Evolutionary conservation across 2,113 vertebrate genomes (phyloP).

Genomic region (Cyanoramphus novaezelandiae): DNA sequence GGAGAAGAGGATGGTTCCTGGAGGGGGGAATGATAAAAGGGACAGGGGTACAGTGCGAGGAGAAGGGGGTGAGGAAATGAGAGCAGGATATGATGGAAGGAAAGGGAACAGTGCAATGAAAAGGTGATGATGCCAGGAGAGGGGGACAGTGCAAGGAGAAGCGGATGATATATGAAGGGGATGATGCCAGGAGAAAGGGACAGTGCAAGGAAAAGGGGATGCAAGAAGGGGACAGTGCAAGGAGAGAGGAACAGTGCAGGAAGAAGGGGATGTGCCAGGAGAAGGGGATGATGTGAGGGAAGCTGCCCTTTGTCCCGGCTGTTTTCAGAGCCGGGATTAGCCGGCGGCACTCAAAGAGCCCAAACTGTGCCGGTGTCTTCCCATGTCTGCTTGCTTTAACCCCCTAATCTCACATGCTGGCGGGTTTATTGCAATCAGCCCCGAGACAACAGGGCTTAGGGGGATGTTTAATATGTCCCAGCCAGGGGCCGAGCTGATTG

Average conservation of each 20-base stretch:
- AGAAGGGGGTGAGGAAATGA: neutral
- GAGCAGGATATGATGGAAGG: neutral
- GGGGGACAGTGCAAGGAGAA: neutral
- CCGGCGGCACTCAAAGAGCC: conserved; percentile 33
- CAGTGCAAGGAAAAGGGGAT: neutral
- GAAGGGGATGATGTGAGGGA: neutral
- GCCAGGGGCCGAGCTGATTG: conserved; percentile 6
- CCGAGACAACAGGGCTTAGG: neutral
- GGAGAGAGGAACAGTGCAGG: fast-evolving
- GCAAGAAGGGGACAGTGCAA: fast-evolving
- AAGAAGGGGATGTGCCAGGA: neutral
- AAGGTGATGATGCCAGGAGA: neutral
- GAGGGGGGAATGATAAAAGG: neutral
- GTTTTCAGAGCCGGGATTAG: conserved; percentile 22
- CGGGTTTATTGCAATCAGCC: neutral
- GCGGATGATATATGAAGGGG: too few species aligned
- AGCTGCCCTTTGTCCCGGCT: conserved; percentile 13
- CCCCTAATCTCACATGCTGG: neutral
- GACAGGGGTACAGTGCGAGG: neutral
- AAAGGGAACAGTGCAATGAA: neutral
- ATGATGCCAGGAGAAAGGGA: neutral
- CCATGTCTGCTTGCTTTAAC: neutral
- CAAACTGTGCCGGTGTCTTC: conserved; percentile 44
- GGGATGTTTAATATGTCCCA: neutral
- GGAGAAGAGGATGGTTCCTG: neutral